Conservation (phyloP, 2,888 invertebrate genomes). For the Eupithecia vulgata region DNA sequence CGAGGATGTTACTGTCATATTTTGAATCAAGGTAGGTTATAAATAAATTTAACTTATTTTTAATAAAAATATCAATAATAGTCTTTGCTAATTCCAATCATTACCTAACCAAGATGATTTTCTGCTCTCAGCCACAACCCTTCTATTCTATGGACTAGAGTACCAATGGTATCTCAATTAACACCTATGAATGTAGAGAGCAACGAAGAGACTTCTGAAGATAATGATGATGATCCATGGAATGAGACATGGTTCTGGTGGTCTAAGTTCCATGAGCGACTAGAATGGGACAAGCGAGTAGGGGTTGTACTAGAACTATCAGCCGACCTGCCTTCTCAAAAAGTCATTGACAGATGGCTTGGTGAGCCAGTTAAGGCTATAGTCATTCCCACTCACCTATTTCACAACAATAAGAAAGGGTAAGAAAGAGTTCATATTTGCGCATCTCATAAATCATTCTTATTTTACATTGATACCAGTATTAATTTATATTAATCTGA, state of each 20-base stretch:
- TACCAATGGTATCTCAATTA: constrained; percentile 84
- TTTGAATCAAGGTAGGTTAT: constrained; percentile 67
- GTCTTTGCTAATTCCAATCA: background rate
- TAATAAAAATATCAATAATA: too few relatives aligned
- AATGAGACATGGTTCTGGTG: constrained; percentile 93
- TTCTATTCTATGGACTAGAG: constrained; percentile 86
- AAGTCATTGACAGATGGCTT: constrained; percentile 92
- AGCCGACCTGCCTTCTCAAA: constrained; percentile 89
- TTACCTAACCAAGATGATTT: background rate
- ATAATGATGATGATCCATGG: constrained; percentile 73
- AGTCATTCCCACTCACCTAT: constrained; percentile 91
- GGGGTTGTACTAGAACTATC: constrained; percentile 92
- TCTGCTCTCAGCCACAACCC: constrained; percentile 67
- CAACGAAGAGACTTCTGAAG: constrained; percentile 46
- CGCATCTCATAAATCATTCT: background rate
- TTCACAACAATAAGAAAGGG: constrained; percentile 96
- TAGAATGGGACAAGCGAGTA: constrained; percentile 84
- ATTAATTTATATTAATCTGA: background rate
- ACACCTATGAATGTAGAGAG: constrained; percentile 52
- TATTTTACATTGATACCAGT: background rate
- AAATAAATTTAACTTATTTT: too few relatives aligned
- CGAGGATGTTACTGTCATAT: constrained; percentile 83
- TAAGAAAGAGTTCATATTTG: constrained; percentile 73
- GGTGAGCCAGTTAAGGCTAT: constrained; percentile 97
- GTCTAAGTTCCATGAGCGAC: constrained; percentile 87